Percentiles rank a stretch among this genome's conserved stretches.
Conservation (phyloP, 2,888 invertebrate genomes). For the Ochropleura plecta region DNA sequence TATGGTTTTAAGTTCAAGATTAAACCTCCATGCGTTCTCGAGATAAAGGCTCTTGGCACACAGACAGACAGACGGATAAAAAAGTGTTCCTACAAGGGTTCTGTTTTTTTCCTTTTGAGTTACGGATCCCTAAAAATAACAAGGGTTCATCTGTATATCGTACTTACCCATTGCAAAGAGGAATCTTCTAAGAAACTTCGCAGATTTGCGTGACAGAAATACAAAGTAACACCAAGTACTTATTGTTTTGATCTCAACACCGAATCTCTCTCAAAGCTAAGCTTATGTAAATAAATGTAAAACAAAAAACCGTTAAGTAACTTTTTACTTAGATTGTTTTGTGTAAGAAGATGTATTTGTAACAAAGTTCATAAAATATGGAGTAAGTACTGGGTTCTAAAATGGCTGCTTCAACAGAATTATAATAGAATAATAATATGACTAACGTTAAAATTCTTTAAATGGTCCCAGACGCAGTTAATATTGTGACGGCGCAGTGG, state of each 20-base stretch:
- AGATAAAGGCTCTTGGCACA: too few species aligned
- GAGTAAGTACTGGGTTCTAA: too few species aligned
- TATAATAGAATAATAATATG: too few species aligned
- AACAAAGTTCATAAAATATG: conserved; percentile 13
- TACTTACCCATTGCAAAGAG: not conserved
- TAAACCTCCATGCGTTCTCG: too few species aligned
- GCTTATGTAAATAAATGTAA: conserved; percentile 57
- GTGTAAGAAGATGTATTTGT: conserved; percentile 29
- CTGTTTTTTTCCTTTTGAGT: too few species aligned
- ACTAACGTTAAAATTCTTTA: too few species aligned
- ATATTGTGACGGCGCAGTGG: too few species aligned
- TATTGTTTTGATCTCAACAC: conserved; percentile 49
- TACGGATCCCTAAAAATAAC: not conserved
- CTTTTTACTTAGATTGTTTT: conserved; percentile 55
- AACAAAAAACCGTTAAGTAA: conserved; percentile 51
- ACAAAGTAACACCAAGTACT: conserved; percentile 13
- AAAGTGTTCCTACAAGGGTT: too few species aligned
- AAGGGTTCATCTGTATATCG: not conserved
- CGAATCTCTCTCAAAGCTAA: conserved; percentile 45
- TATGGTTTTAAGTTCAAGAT: too few species aligned
- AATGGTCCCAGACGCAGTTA: too few species aligned
- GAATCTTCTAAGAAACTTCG: not conserved
- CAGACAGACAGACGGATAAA: too few species aligned
- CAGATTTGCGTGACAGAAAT: conserved; percentile 18
- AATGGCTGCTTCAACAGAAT: too few species aligned